These are phyloP conservation scores for Acleris emargana DNA, from an alignment of 2,888 invertebrate species.

Conservation along the genomic window DNA sequence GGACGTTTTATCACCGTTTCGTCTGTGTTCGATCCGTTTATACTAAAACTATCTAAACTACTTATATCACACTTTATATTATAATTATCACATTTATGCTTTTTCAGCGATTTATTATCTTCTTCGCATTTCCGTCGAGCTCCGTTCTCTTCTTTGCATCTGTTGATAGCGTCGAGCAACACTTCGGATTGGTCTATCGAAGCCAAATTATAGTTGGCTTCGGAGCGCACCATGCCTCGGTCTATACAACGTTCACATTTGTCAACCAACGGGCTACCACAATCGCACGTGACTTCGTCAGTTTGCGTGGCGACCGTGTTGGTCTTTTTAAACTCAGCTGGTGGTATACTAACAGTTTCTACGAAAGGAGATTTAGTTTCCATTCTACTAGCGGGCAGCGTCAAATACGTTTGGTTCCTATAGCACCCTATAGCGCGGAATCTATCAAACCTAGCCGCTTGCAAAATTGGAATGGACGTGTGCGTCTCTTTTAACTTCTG, in stretches of 20 bases:
- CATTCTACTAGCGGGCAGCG: slow-evolving; percentile 69
- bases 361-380: slow-evolving; percentile 70
- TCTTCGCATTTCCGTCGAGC: slow-evolving; percentile 61
- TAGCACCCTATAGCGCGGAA: slow-evolving; percentile 77
- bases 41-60: slow-evolving; percentile 51
- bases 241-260: slow-evolving; percentile 56
- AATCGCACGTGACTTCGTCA: slow-evolving; percentile 66
- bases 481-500: slow-evolving; percentile 60
- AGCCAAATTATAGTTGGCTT: slow-evolving; percentile 69
- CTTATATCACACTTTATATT: slow-evolving; percentile 64
- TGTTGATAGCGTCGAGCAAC: slow-evolving; percentile 82
- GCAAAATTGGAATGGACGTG: slow-evolving; percentile 78
- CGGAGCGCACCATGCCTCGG: slow-evolving; percentile 69
- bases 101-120: slow-evolving; percentile 64
- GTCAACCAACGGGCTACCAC: slow-evolving; percentile 59
- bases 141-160: slow-evolving; percentile 58
- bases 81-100: slow-evolving; percentile 80
- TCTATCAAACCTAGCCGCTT: slow-evolving; percentile 77
- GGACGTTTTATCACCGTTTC: slow-evolving; percentile 68
- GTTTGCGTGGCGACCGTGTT: slow-evolving; percentile 73
- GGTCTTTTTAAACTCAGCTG: slow-evolving; percentile 64
- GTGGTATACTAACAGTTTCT: slow-evolving; percentile 57
- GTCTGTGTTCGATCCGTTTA: slow-evolving; percentile 36
- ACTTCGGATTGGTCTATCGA: slow-evolving; percentile 78
- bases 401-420: slow-evolving; percentile 75